phyloP scores from a whole-genome alignment of 2,797 vertebrate genomes.

The Tinamus major region DNA sequence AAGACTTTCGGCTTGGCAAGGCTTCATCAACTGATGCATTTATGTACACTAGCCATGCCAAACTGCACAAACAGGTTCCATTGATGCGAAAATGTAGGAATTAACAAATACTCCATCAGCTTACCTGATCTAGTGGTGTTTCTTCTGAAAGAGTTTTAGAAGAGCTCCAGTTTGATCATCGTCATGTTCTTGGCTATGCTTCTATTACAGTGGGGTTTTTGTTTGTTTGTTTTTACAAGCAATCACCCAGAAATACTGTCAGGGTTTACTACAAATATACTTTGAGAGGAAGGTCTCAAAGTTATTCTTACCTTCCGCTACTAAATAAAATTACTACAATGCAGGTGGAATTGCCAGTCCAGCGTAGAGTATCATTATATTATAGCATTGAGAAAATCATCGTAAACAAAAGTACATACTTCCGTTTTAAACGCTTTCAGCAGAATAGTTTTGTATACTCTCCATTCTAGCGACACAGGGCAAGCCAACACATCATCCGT shows the following conservation, averaged over 20 bases:
- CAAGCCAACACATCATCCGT: no score
- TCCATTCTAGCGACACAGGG: neutral
- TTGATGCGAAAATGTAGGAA: fast-evolving
- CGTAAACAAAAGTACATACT: neutral
- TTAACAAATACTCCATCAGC: neutral
- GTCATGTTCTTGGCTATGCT: no score
- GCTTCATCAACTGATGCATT: neutral
- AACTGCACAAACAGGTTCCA: neutral
- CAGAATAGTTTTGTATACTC: neutral
- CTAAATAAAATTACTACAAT: neutral
- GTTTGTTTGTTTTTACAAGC: neutral
- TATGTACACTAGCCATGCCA: neutral
- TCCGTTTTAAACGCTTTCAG: neutral
- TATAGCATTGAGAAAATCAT: neutral
- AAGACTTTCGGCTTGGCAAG: neutral
- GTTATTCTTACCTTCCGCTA: neutral
- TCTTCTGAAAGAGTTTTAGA: neutral
- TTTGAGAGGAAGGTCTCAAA: neutral
- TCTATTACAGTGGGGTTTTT: neutral
- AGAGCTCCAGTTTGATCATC: neutral
- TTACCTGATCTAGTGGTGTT: neutral
- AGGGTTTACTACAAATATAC: neutral
- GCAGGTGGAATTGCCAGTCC: neutral
- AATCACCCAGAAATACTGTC: neutral
- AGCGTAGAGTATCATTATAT: neutral